Percentiles rank a stretch among this genome's conserved stretches.
These are phyloP conservation scores for Cheumatopsyche charites DNA, from an alignment of 1,140 invertebrate genomes.

Conservation along the genomic window DNA sequence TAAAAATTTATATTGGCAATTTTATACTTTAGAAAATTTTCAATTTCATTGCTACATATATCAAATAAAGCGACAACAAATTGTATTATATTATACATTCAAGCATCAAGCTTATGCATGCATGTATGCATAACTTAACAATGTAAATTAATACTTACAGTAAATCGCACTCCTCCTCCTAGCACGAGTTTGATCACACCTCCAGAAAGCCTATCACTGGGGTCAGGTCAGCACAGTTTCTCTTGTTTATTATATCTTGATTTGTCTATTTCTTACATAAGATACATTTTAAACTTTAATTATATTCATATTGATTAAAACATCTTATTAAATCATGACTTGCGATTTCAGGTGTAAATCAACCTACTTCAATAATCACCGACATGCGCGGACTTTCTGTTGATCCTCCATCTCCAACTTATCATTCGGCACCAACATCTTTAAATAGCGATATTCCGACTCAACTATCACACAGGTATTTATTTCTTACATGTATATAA, in stretches of 20 bases:
- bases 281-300: not conserved
- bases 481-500: not conserved
- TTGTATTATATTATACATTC: too few relatives aligned
- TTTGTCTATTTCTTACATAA: not conserved
- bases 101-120: not conserved
- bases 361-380: conserved; percentile 30
- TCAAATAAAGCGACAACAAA: too few relatives aligned
- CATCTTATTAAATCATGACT: not conserved
- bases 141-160: conserved; percentile 50
- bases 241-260: conserved; percentile 14
- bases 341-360: conserved; percentile 16
- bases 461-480: conserved; percentile 43
- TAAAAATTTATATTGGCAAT: too few relatives aligned
- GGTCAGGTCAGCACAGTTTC: conserved; percentile 45
- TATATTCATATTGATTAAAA: not conserved
- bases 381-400: conserved; percentile 40
- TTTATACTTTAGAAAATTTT: too few relatives aligned
- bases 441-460: conserved; percentile 44
- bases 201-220: conserved; percentile 54
- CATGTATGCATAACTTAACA: not conserved
- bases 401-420: conserved; percentile 44
- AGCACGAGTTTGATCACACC: conserved; percentile 55
- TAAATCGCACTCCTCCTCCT: conserved; percentile 58
- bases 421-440: conserved; percentile 45
- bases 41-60: too few relatives aligned